Conservation (phyloP, 92 coral and sea anemone genomes). For the Isaurus tuberculatus region DNA sequence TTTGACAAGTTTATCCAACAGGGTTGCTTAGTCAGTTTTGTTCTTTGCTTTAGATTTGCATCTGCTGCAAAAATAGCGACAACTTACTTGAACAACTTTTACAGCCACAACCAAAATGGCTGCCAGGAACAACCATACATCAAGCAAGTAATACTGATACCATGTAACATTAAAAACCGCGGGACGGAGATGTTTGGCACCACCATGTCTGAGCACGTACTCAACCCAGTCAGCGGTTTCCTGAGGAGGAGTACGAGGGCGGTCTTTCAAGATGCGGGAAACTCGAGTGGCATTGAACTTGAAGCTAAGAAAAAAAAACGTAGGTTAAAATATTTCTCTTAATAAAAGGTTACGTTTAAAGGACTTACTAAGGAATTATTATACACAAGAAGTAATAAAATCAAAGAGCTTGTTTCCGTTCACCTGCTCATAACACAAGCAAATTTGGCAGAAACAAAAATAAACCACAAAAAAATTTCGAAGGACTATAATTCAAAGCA, state of each 20-base stretch:
- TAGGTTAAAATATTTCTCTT: not conserved
- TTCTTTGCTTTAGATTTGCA: not conserved
- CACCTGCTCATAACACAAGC: too few species aligned
- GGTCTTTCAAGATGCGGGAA: conserved; percentile 50
- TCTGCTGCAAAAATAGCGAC: not conserved
- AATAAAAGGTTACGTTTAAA: not conserved
- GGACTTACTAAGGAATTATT: not conserved
- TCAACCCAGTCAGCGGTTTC: conserved; percentile 71
- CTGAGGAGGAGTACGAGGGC: conserved; percentile 43
- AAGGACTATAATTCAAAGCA: too few species aligned
- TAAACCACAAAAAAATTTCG: too few species aligned
- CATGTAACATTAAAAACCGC: conserved; percentile 67
- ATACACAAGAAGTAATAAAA: not conserved
- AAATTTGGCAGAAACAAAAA: too few species aligned
- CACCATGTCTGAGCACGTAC: conserved; percentile 65
- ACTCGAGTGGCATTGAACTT: conserved; percentile 26
- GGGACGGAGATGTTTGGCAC: conserved; percentile 66
- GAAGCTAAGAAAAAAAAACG: conserved; percentile 19
- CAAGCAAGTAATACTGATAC: conserved; percentile 56
- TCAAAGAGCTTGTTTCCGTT: too few species aligned
- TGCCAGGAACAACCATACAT: conserved; percentile 17
- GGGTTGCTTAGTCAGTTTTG: not conserved
- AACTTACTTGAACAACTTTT: not conserved
- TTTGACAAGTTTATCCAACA: too few species aligned
- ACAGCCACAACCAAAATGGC: not conserved